A percentile compares a stretch with the other conserved stretches of the same genome.
Evolutionary conservation across 2,888 invertebrate genomes (phyloP).

Genomic region (Neoitamus cyanurus): DNA sequence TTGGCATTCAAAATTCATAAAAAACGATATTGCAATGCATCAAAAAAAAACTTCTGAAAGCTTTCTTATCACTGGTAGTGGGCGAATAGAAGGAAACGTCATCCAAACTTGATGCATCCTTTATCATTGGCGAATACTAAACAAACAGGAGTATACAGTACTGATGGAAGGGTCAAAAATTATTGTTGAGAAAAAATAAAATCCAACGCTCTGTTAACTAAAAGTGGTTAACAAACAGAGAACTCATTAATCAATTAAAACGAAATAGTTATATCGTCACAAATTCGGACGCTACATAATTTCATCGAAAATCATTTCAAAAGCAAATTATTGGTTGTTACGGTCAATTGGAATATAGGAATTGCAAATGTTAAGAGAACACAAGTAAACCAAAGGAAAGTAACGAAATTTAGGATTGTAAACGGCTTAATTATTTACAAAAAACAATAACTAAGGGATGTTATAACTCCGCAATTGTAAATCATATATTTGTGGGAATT

Average conservation of each 20-base stretch:
- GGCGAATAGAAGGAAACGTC: slow-evolving; percentile 41
- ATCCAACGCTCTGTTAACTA: slow-evolving; percentile 26
- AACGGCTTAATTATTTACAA: slow-evolving; percentile 33
- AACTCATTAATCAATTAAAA: not conserved
- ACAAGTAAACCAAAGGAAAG: not conserved
- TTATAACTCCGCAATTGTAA: slow-evolving; percentile 29
- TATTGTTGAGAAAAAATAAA: not conserved
- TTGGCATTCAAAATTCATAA: slow-evolving; percentile 10
- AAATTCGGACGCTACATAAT: slow-evolving; percentile 24
- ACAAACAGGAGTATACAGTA: slow-evolving; percentile 36
- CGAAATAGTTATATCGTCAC: not conserved
- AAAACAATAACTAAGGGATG: slow-evolving; percentile 37
- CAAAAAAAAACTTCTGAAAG: slow-evolving; percentile 28
- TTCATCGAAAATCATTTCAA: slow-evolving; percentile 28
- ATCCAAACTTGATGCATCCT: slow-evolving; percentile 44
- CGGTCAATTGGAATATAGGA: not conserved
- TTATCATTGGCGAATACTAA: slow-evolving; percentile 38
- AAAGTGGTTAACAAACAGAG: slow-evolving; percentile 25
- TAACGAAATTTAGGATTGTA: not conserved
- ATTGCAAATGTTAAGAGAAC: slow-evolving; percentile 17
- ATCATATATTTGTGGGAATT: slow-evolving; percentile 24
- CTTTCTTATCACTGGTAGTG: slow-evolving; percentile 29
- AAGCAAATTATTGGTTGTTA: slow-evolving; percentile 24
- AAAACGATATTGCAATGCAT: slow-evolving; percentile 13
- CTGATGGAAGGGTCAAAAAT: not conserved